Evolutionary conservation across 2,113 vertebrate genomes (phyloP).

Genomic region (Anolis sagrei): DNA sequence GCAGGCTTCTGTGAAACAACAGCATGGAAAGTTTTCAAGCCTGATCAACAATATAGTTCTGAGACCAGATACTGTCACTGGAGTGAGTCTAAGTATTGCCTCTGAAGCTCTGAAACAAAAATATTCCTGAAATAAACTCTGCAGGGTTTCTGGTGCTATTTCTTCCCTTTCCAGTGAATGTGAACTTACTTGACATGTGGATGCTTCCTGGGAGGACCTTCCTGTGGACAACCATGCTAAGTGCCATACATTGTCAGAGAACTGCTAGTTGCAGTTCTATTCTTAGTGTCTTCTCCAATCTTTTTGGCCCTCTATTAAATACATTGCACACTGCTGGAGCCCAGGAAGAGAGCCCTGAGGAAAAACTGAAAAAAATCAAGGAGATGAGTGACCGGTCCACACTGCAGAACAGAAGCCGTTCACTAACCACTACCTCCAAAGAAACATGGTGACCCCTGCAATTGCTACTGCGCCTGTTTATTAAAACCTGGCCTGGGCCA

Average conservation of each 20-base stretch:
- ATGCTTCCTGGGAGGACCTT: conserved; percentile 19
- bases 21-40: neutral
- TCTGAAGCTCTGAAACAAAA: no score
- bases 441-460: neutral
- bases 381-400: neutral
- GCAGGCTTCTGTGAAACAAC: neutral
- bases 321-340: neutral
- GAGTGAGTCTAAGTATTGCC: neutral
- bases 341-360: neutral
- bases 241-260: conserved; percentile 15
- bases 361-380: neutral
- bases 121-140: neutral
- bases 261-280: neutral
- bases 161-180: conserved; percentile 9
- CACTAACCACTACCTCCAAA: conserved; percentile 34
- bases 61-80: neutral
- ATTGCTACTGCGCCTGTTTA: conserved; percentile 1
- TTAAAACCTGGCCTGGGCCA: conserved; percentile 62
- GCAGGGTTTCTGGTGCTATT: conserved; percentile 25
- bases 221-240: neutral
- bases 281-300: neutral
- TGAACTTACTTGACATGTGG: neutral
- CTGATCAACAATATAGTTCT: no score
- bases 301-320: neutral
- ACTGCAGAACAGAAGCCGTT: conserved; percentile 35